phyloP scores from a whole-genome alignment of 2,797 vertebrate species.

The Hypotaenidia okinawae region DNA sequence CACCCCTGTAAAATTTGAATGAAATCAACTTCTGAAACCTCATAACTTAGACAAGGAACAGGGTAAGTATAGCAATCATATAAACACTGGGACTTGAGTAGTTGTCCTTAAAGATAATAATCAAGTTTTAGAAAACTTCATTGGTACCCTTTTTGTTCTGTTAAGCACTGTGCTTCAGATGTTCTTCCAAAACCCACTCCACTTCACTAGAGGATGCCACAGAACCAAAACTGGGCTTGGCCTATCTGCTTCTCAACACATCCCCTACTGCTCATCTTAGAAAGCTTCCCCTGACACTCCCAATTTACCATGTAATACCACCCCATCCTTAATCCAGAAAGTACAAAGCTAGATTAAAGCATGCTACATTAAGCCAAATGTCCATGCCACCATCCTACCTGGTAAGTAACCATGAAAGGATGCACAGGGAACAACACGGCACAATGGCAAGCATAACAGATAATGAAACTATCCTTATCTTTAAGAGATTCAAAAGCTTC shows the following conservation, averaged over 20 bases:
- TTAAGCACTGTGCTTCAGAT: neutral
- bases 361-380: neutral
- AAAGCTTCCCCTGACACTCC: neutral
- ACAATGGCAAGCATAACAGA: neutral
- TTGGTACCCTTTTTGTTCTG: neutral
- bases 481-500: neutral
- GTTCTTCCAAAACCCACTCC: neutral
- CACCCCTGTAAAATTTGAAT: constrained; percentile 50
- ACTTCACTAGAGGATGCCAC: neutral
- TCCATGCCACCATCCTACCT: neutral
- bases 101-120: neutral
- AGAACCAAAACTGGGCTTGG: neutral
- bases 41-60: neutral
- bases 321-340: neutral
- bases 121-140: neutral
- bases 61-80: neutral
- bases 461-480: neutral
- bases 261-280: neutral
- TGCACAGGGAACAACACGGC: neutral
- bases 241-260: neutral
- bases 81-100: neutral
- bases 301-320: neutral
- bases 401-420: neutral
- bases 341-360: neutral
- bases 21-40: constrained; percentile 6